phyloP scores from a whole-genome alignment of 2,888 invertebrate genomes.

The Beris chalybata region DNA sequence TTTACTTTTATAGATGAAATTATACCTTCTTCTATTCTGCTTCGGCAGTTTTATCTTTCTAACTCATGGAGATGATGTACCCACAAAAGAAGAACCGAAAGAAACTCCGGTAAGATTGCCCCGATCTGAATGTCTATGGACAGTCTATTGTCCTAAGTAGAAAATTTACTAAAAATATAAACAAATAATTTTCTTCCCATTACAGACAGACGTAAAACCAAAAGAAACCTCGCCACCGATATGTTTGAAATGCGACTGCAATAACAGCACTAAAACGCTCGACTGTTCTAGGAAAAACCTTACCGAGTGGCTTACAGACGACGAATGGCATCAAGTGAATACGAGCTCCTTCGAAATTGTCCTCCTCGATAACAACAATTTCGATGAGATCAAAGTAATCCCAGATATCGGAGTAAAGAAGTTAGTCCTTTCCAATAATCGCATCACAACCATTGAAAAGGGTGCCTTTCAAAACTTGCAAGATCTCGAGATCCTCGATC shows the following conservation, averaged over 20 bases:
- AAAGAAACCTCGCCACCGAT: constrained; percentile 42
- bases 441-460: constrained; percentile 64
- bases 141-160: background rate
- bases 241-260: constrained; percentile 62
- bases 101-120: background rate
- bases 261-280: constrained; percentile 54
- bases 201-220: too few species aligned
- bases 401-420: constrained; percentile 58
- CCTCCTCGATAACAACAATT: constrained; percentile 48
- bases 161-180: background rate
- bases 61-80: constrained; percentile 1
- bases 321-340: constrained; percentile 59
- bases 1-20: constrained; percentile 10
- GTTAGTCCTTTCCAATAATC: constrained; percentile 66
- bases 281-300: constrained; percentile 61
- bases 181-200: background rate
- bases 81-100: background rate
- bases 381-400: constrained; percentile 53
- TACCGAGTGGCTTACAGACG: constrained; percentile 58
- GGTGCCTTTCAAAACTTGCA: constrained; percentile 67
- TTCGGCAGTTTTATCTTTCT: background rate
- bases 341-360: constrained; percentile 50
- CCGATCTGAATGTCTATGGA: background rate
- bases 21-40: background rate
- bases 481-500: constrained; percentile 65